phyloP scores from a whole-genome alignment of 2,113 vertebrate species.

The Empidonax traillii region DNA sequence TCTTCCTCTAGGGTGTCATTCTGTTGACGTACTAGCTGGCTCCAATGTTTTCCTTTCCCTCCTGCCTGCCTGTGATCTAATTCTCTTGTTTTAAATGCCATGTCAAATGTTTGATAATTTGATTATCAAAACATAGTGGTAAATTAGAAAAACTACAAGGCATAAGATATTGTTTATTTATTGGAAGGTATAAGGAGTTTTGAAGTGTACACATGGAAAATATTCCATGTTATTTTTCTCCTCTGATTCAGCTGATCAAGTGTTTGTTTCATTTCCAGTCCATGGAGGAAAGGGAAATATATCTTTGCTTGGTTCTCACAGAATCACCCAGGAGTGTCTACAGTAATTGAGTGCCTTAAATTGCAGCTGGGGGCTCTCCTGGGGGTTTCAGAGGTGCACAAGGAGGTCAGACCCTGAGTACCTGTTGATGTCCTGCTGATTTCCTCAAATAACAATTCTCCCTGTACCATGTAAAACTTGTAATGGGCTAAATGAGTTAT shows the following conservation, averaged over 20 bases:
- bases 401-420: neutral
- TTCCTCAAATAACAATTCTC: neutral
- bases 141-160: neutral
- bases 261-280: neutral
- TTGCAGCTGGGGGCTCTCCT: neutral
- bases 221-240: neutral
- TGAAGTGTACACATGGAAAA: neutral
- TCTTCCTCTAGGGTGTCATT: conserved; percentile 41
- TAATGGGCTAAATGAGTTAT: neutral
- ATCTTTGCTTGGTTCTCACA: neutral
- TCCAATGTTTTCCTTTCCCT: neutral
- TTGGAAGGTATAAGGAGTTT: neutral
- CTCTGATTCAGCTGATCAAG: neutral
- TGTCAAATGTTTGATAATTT: neutral
- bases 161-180: neutral
- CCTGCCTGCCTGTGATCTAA: neutral
- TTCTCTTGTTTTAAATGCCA: neutral
- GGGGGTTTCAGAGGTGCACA: neutral
- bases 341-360: neutral
- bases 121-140: neutral
- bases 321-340: neutral
- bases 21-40: neutral
- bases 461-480: neutral
- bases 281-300: neutral
- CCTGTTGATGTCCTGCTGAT: neutral